Evolutionary conservation across 2,113 vertebrate genomes (phyloP), one percentile per base, ranked within the genome.

Genomic region (Oplegnathus fasciatus): DNA sequence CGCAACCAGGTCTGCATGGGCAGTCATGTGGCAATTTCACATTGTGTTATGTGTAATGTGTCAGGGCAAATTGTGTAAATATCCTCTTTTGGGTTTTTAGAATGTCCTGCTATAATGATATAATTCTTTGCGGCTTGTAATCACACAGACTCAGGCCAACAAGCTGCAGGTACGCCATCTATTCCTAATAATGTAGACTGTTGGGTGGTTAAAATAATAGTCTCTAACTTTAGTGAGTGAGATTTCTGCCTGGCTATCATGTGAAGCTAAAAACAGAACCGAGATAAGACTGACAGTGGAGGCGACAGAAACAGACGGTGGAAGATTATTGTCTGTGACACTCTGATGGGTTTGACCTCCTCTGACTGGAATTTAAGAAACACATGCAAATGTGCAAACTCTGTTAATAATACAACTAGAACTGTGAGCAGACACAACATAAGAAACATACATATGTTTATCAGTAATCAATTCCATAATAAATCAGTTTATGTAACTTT

Each of bases 1-100:
- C 52, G 2, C 82, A 81, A 37, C 2, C n/a, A 40, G 17, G 20
- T n/a, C 62, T 80, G 92, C 91, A 88, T 91, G 89, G 37, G 78
- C 84, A 88, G 73, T 26, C 89, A 91, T 80, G 89, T 69, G 34
- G 46, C 4, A 80, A 69, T 60, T 62, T 76, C 60, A 32, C 9
- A 6, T 3, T 26, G 11, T 75, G 32, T 76, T 65, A 61, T 54
- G 22, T 48, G 17, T 52, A 61, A 69, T 76, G 75, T 64, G 69
- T 80, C 26, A 69, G 0, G 13, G 11, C n/a, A 69, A 61, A 70
- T 61, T 28, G 30, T 37, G 2, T 9, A 75, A 65, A 80, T 80
- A 82, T 76, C 44, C 5, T 83, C 34, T 62, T 76, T 13, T 70
- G 11, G 42, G 4, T 52, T 67, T 84, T 58, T 50, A 22, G 7